Percentiles rank a stretch among this genome's conserved stretches.
Conservation (phyloP, 1,140 invertebrate genomes). For the Diachasma alloeum region DNA sequence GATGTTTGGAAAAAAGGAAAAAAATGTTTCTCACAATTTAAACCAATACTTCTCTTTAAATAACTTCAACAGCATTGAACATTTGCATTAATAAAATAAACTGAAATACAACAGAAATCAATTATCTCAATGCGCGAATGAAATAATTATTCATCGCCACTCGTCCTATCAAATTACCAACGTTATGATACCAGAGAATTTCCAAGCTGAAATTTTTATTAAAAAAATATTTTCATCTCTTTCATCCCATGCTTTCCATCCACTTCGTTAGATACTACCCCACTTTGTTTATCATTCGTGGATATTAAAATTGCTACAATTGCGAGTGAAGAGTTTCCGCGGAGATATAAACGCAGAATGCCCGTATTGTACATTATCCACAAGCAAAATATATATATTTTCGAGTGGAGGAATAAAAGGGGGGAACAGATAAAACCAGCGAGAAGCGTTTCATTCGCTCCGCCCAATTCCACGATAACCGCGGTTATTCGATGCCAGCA, state of each 20-base stretch:
- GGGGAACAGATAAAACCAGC: neutral
- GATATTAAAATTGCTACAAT: slow-evolving; percentile 46
- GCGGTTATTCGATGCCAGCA: slow-evolving; percentile 20
- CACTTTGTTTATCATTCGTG: slow-evolving; percentile 55
- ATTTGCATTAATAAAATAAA: too few species aligned
- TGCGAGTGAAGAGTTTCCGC: neutral
- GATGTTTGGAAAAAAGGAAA: too few species aligned
- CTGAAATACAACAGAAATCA: neutral
- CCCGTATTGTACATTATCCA: slow-evolving; percentile 8
- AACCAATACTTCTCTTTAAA: too few species aligned
- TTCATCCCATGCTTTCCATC: slow-evolving; percentile 37
- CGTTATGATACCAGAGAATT: neutral
- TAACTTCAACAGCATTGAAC: too few species aligned
- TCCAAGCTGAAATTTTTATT: slow-evolving; percentile 47
- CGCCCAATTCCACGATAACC: slow-evolving; percentile 32
- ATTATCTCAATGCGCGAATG: neutral
- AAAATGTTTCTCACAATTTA: too few species aligned
- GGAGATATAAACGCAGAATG: neutral
- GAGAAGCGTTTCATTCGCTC: slow-evolving; percentile 20
- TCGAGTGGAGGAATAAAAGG: neutral
- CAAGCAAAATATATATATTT: slow-evolving; percentile 7
- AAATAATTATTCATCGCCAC: neutral
- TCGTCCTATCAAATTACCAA: neutral
- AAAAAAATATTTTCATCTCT: slow-evolving; percentile 23
- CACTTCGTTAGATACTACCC: slow-evolving; percentile 50